Conservation (phyloP, 2,113 vertebrate species). For the Holacanthus passer region DNA sequence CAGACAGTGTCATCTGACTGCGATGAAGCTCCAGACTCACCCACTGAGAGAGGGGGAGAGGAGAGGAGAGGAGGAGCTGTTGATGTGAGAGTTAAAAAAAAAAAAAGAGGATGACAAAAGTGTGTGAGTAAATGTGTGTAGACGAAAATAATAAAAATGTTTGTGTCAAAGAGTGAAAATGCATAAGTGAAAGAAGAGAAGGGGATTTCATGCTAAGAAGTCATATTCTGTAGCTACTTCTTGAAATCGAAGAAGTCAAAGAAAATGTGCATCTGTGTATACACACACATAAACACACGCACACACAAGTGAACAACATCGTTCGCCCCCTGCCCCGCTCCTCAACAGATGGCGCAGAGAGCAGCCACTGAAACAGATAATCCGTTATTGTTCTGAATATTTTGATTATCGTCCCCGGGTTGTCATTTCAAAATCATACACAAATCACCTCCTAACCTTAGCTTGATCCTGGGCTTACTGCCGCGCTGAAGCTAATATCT, state of each 20-base stretch:
- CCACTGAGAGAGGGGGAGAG: conserved; percentile 56
- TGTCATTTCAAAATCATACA: conserved; percentile 69
- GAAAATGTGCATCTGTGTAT: background rate
- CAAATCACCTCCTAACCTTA: conserved; percentile 67
- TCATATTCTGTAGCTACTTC: background rate
- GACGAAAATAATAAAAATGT: background rate
- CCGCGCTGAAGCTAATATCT: conserved; percentile 63
- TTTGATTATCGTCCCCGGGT: conserved; percentile 65
- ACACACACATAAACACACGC: conserved; percentile 22
- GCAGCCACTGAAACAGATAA: conserved; percentile 60
- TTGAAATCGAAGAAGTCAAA: background rate
- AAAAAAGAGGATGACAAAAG: background rate
- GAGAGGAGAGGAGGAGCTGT: background rate
- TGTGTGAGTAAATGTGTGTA: background rate
- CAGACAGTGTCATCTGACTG: conserved; percentile 60
- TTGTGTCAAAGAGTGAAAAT: background rate
- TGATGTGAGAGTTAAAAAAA: background rate
- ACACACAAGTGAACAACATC: conserved; percentile 51
- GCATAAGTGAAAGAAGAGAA: background rate
- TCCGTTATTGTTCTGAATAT: conserved; percentile 77
- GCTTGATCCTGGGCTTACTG: conserved; percentile 54
- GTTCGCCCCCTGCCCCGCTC: conserved; percentile 2
- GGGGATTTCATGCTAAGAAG: background rate
- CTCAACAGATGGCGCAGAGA: conserved; percentile 70
- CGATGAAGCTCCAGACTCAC: conserved; percentile 56